A percentile compares a stretch with the other conserved stretches of the same genome.
Conservation (phyloP, 2,113 vertebrate species). For the Oreamnos americanus region DNA sequence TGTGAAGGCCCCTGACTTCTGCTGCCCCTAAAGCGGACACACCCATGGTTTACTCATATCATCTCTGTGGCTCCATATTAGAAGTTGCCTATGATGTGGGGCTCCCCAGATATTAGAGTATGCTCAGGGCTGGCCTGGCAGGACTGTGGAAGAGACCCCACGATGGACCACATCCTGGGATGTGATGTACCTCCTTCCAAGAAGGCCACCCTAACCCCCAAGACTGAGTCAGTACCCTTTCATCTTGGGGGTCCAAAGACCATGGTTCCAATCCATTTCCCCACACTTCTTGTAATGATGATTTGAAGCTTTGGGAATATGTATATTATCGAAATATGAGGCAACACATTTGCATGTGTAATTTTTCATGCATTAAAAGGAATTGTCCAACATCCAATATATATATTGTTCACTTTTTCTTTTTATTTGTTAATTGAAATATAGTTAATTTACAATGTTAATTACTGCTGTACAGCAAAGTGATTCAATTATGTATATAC, state of each 20-base stretch:
- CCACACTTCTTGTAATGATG: not conserved
- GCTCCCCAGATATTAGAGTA: not conserved
- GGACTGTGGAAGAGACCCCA: not conserved
- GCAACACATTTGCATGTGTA: not conserved
- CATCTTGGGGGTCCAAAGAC: not conserved
- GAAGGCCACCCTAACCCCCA: not conserved
- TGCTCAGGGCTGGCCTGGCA: not conserved
- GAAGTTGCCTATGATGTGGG: not conserved
- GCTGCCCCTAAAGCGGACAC: not conserved
- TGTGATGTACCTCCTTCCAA: not conserved
- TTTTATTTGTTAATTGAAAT: not conserved
- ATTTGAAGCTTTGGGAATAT: not conserved
- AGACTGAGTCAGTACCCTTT: not conserved
- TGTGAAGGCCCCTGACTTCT: not conserved
- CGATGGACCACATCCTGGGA: not conserved
- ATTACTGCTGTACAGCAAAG: not conserved
- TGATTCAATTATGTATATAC: not conserved
- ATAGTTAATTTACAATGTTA: not conserved
- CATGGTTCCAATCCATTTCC: not conserved
- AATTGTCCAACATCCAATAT: not conserved
- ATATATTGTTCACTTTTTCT: not conserved
- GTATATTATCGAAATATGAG: not conserved
- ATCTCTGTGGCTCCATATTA: not conserved
- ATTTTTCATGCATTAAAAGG: not conserved
- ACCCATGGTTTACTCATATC: not conserved